Conservation (phyloP, 2,113 vertebrate species). For the cattle (Bos taurus) region ARS-UCD2.0 NC_037356.1:50749501-50750000, state of each 20-base stretch:
- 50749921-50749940: background rate
- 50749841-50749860: background rate
- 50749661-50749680: background rate
- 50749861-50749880: background rate
- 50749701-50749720: background rate
- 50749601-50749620: fast-evolving
- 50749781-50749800: background rate
- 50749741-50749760: background rate
- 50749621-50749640: background rate
- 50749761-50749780: background rate
- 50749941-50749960: fast-evolving
- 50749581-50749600: fast-evolving
- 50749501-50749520: background rate
- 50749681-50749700: background rate
- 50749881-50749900: background rate
- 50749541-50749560: background rate
- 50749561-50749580: background rate
- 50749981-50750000: background rate
- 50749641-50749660: fast-evolving
- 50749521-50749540: background rate
- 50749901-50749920: background rate
- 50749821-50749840: background rate
- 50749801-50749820: background rate
- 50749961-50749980: background rate
- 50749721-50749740: fast-evolving